Evolutionary conservation across 2,113 vertebrate species (phyloP), one percentile per base, ranked within the genome.

Genomic region (Phocoena phocoena): DNA sequence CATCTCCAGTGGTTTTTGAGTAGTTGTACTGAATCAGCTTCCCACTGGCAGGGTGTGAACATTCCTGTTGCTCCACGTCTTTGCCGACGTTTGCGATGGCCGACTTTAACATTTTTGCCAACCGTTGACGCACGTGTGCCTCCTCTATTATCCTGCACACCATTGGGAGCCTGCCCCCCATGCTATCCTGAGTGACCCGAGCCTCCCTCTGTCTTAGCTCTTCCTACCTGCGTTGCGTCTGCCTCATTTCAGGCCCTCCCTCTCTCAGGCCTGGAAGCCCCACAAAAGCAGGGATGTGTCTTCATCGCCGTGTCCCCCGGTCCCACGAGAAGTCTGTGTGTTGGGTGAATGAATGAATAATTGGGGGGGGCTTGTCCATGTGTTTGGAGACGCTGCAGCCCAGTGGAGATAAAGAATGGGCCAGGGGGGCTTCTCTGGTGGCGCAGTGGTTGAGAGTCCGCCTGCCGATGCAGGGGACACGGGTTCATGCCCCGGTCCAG

Each of bases 61-160:
- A 68, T 76, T 41, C 60, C 38, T 74, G 1, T 70, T 26, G 73
- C 36, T 41, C 36, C 73, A 33, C 2, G 31, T 77, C 25, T 28
- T 68, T 36, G 21, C 33, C 8, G 36, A 7, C 74, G 33, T 68
- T 50, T 15, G 44, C 36, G 31, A 31, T 38, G 63, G 50, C 47
- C 63, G 53, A 3, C 73, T 50, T 62, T 44, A 15, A 47, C 11
- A 68, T 18, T 50, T 62, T 65, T 17, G 23, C 33, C 77, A 47
- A 0, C 79, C 23, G 1, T 5, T 0, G 25, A 47, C n/a, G 20
- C 6, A 0, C 8, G 4, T 1, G 4, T 58, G 18, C 11, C 18
- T 33, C 14, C 14, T 38, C 5, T 79, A 11, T 41, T 44, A 58
- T 90, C n/a, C 67, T 53, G 82, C 28, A 60, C 38, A 20, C 53